Evolutionary conservation across 2,113 vertebrate genomes (phyloP).

Genomic region (Cepphus grylle): DNA sequence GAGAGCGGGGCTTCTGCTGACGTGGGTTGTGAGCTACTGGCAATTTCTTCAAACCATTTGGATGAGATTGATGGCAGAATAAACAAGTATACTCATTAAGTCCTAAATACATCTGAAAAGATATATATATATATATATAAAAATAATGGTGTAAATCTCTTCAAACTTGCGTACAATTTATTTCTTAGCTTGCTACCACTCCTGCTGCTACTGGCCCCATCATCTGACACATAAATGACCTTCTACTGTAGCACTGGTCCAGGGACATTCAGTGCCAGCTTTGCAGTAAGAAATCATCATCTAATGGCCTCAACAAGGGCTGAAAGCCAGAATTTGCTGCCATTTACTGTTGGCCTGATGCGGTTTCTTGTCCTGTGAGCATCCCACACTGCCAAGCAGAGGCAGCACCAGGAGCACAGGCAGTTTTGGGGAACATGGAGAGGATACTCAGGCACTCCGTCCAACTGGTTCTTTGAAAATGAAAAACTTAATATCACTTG

Average conservation of each 20-base stretch:
- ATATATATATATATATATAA: not conserved
- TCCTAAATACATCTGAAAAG: not conserved
- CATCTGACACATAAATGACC: not conserved
- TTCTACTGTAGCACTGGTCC: not conserved
- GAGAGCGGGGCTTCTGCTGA: not conserved
- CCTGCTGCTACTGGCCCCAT: not conserved
- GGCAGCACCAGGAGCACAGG: not conserved
- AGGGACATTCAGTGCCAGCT: not conserved
- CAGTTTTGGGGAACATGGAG: not conserved
- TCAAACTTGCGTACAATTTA: not conserved
- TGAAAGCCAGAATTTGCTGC: not conserved
- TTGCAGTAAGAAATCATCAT: constrained; percentile 8
- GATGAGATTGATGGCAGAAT: not conserved
- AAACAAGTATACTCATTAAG: not conserved
- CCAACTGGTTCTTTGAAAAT: not conserved
- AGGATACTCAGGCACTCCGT: not conserved
- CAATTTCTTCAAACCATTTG: not conserved
- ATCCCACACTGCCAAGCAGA: not conserved
- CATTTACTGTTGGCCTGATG: not conserved
- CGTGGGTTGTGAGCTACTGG: not conserved
- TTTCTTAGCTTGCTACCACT: not conserved
- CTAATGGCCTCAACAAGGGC: not conserved
- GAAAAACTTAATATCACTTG: not conserved
- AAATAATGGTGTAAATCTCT: not conserved
- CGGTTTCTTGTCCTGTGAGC: not conserved